Evolutionary conservation across 1,140 invertebrate species (phyloP), one percentile per base, ranked within the genome.

Genomic region (Drosophila nikananu): DNA sequence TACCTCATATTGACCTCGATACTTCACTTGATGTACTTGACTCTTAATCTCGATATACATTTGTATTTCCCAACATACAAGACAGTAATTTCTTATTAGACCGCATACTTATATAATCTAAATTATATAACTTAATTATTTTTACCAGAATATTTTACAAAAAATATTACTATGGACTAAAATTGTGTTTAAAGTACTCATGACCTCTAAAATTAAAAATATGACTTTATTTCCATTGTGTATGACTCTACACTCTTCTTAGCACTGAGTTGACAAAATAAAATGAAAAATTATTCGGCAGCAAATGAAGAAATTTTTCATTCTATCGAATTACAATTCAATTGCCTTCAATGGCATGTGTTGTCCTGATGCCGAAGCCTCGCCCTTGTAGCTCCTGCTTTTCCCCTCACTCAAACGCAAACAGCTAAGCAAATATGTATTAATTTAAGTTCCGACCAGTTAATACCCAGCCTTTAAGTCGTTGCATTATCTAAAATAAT

Each of bases 281-380:
- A 60, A 74, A 74, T 83, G 51, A 70, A 80, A 79, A 79, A 83
- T 67, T 49, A 63, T 68, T 52, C 25, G 10, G 27, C 48, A 42
- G 48, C 37, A 63, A 46, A 27, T 65, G 49, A 71, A 83, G 27
- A 42, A 67, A 81, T 80, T 80, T 70, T 78, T 77, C 80, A 73
- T 87, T 63, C 46, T 63, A 62, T 58, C 21, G 51, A 86, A 86
- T 87, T 72, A 87, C 84, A 87, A 86, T 87, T 83, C 63, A 80
- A 87, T 87, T 80, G 83, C 67, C 58, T 52, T 62, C 71, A 70
- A 73, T 23, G 49, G 61, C 67, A 83, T 63, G 71, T 87, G 80
- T 75, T 70, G 64, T 25, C 48, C 23, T 71, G 30, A 42, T 46
- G 37, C 52, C 15, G 30, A 58, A 46, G 8, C 48, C 10, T 15